phyloP scores from a whole-genome alignment of 2,888 invertebrate genomes.

The Eucera pruinosa region DNA sequence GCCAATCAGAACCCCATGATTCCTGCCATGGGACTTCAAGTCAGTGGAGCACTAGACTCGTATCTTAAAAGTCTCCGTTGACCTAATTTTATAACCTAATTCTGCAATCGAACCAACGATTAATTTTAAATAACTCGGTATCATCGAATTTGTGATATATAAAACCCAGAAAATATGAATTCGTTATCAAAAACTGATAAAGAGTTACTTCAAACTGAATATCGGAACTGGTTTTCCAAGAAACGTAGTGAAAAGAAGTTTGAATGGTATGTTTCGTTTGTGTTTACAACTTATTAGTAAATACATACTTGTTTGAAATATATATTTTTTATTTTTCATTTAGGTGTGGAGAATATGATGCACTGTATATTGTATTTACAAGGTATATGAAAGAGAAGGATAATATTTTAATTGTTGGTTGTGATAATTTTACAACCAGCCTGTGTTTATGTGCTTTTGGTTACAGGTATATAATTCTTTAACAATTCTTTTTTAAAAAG shows the following conservation, averaged over 20 bases:
- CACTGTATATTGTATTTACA: slow-evolving; percentile 93
- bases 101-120: background rate
- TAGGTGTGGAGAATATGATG: slow-evolving; percentile 99
- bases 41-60: too few relatives aligned
- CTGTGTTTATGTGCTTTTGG: slow-evolving; percentile 97
- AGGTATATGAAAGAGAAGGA: slow-evolving; percentile 96
- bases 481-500: background rate
- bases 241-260: slow-evolving; percentile 95
- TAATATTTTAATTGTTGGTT: slow-evolving; percentile 94
- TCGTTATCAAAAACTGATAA: slow-evolving; percentile 91
- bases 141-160: too few relatives aligned
- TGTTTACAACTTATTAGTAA: background rate
- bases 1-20: too few relatives aligned
- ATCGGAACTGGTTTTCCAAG: slow-evolving; percentile 97
- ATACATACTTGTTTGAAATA: slow-evolving; percentile 26
- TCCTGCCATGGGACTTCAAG: too few relatives aligned
- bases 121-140: background rate
- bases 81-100: background rate
- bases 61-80: too few relatives aligned
- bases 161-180: slow-evolving; percentile 88
- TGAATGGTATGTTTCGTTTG: slow-evolving; percentile 93
- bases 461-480: slow-evolving; percentile 85
- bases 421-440: slow-evolving; percentile 97
- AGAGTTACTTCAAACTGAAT: slow-evolving; percentile 95
- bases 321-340: slow-evolving; percentile 54